A percentile compares a stretch with the other conserved stretches of the same genome.
Evolutionary conservation across 2,888 invertebrate species (phyloP).

Genomic region (Brachylomia viminalis): DNA sequence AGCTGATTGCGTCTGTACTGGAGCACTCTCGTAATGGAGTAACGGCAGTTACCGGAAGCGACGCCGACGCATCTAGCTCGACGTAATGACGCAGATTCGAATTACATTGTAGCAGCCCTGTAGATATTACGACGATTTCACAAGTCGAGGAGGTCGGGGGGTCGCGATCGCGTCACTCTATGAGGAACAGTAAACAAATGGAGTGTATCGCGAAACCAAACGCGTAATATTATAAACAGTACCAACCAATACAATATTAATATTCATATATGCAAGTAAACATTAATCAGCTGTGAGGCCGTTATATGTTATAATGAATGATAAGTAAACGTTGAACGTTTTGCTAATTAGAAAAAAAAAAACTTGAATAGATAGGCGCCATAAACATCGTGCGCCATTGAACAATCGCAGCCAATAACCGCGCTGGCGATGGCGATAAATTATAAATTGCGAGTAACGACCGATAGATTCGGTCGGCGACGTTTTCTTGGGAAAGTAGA

Average conservation of each 20-base stretch:
- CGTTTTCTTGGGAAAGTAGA: conserved; percentile 67
- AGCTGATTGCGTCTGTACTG: conserved; percentile 49
- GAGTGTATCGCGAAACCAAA: conserved; percentile 63
- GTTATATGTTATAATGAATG: conserved; percentile 34
- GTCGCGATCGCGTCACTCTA: conserved; percentile 67
- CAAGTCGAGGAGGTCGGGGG: conserved; percentile 72
- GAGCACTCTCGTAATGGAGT: conserved; percentile 44
- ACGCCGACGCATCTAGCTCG: conserved; percentile 13
- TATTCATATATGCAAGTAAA: conserved; percentile 48
- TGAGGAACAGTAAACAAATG: conserved; percentile 68
- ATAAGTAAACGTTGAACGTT: conserved; percentile 40
- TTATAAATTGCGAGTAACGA: conserved; percentile 48
- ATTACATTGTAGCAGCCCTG: conserved; percentile 67
- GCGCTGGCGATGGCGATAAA: conserved; percentile 36
- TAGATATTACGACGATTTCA: conserved; percentile 65
- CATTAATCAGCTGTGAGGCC: conserved; percentile 56
- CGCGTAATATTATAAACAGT: conserved; percentile 53
- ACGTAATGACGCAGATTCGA: conserved; percentile 45
- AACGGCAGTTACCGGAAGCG: conserved; percentile 39
- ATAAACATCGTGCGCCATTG: conserved; percentile 16
- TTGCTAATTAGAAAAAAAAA: conserved; percentile 40
- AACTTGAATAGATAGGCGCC: conserved; percentile 24
- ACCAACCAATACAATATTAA: conserved; percentile 18
- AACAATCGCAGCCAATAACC: conserved; percentile 34
- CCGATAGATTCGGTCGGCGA: conserved; percentile 53